Evolutionary conservation across 2,888 invertebrate species (phyloP), one percentile per base, ranked within the genome.

Genomic region (Gymnoscelis rufifasciata): DNA sequence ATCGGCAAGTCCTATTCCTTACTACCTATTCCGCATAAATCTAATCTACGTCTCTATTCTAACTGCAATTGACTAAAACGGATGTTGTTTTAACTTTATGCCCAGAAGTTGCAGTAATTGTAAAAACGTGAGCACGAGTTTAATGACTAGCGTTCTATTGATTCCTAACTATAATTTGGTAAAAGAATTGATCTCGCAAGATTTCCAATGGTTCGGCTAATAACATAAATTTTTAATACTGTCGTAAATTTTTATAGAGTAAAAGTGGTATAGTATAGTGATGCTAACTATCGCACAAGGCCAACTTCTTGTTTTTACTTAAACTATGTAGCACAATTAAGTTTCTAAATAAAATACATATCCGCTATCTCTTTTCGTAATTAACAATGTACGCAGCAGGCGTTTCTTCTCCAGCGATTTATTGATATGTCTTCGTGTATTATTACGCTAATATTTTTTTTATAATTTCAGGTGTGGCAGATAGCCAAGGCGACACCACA

Each of bases 401-500:
- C n/a, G n/a, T n/a, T n/a, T n/a, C n/a, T n/a, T n/a, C n/a, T n/a
- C n/a, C n/a, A n/a, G n/a, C n/a, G n/a, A n/a, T n/a, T 27, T 31
- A 40, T 28, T 27, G 31, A 36, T 13, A 39, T 38, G 35, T 3
- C 24, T 44, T 31, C 3, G 19, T 19, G 5, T 19, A 19, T 19
- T 19, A 3, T 5, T 19, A 19, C 5, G 19, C 19, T 19, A 5
- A n/a, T 13, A 31, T 26, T 10, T 39, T 46, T 45, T 49, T 42
- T 45, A 41, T 43, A 45, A 37, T 50, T 62, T 55, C 63, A 88
- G 88, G 88, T 55, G 87, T 89, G 19, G 89, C 88, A 0, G 91
- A 91, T 59, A 91, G 91, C 59, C 83, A 90, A 64, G 89, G 90
- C 13, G 91, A 93, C 62, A 92, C 93, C 42, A 92, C 93, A 0